Percentiles rank a stretch among this genome's conserved stretches.
Conservation (phyloP, 2,888 invertebrate species). For the Cheilosia vulpina region DNA sequence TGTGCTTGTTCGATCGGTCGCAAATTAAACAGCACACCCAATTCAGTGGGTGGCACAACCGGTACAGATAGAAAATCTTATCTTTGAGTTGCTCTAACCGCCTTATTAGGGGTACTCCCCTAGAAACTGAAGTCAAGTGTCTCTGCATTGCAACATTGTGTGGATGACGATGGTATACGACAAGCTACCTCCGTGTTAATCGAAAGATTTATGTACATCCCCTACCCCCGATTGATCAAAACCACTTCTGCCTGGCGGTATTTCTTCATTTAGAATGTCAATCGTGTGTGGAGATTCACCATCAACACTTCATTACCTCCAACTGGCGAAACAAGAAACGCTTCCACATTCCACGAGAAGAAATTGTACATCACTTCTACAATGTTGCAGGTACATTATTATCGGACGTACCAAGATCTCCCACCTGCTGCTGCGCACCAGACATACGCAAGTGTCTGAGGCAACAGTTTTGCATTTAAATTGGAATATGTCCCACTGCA, state of each 20-base stretch:
- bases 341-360: slow-evolving; percentile 28
- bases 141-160: not conserved
- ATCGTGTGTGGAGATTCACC: not conserved
- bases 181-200: not conserved
- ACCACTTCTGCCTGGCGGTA: not conserved
- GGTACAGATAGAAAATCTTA: too few relatives aligned
- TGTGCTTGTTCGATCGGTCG: too few relatives aligned
- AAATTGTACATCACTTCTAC: slow-evolving; percentile 8
- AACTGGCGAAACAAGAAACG: slow-evolving; percentile 17
- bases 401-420: slow-evolving; percentile 13
- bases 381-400: slow-evolving; percentile 29
- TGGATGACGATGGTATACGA: not conserved
- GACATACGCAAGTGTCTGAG: slow-evolving; percentile 20
- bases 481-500: slow-evolving; percentile 51
- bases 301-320: not conserved
- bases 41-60: too few relatives aligned
- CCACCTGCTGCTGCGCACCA: slow-evolving; percentile 28
- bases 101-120: too few relatives aligned
- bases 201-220: not conserved
- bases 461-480: slow-evolving; percentile 63
- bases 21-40: too few relatives aligned
- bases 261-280: slow-evolving; percentile 4
- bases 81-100: too few relatives aligned
- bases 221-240: not conserved
- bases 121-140: too few relatives aligned